Evolutionary conservation across 1,140 invertebrate species (phyloP).

Genomic region (Calephelis virginiensis): DNA sequence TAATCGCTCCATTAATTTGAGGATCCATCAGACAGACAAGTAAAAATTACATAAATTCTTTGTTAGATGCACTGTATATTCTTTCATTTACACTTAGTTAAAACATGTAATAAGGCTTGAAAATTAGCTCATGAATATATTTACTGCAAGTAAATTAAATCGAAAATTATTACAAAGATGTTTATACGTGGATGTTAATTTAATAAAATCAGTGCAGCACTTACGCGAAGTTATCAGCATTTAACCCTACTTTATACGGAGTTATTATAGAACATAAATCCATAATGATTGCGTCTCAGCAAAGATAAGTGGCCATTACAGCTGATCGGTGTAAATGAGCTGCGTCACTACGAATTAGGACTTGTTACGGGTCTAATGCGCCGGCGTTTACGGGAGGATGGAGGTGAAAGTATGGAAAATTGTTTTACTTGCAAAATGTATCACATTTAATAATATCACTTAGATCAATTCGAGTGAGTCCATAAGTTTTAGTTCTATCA

Average conservation of each 20-base stretch:
- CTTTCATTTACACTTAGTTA: no score
- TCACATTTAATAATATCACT: no score
- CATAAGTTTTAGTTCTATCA: no score
- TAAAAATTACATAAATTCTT: no score
- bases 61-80: no score
- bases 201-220: constrained; percentile 6
- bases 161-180: no score
- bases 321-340: constrained; percentile 34
- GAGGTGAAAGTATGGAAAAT: constrained; percentile 15
- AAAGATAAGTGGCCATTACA: constrained; percentile 36
- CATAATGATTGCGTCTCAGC: constrained; percentile 36
- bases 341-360: constrained; percentile 28
- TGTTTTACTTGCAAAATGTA: neutral
- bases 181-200: neutral
- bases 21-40: no score
- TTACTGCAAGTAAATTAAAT: no score
- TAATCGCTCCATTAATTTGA: no score
- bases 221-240: constrained; percentile 3
- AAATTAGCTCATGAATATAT: no score
- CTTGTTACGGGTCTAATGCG: constrained; percentile 26
- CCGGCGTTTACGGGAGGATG: constrained; percentile 22
- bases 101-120: no score
- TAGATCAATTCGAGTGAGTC: no score
- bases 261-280: constrained; percentile 43
- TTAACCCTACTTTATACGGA: constrained; percentile 20